Evolutionary conservation across 2,113 vertebrate species (phyloP).

Genomic region (Poeciliopsis retropinna): DNA sequence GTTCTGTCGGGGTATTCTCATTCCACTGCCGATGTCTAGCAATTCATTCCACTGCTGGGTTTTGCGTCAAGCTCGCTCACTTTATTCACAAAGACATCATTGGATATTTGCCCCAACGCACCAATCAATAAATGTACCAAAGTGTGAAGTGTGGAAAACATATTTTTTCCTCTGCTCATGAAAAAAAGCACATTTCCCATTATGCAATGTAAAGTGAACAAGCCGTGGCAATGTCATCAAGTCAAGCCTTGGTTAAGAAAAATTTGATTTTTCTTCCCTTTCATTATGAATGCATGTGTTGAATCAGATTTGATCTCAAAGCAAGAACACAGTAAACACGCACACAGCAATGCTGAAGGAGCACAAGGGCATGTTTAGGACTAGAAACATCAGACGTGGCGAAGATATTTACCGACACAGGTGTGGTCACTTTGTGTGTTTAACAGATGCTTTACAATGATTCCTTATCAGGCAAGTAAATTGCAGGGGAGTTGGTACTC

Average conservation of each 20-base stretch:
- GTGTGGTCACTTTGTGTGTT: constrained; percentile 50
- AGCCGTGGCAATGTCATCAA: constrained; percentile 2
- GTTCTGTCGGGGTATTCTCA: neutral
- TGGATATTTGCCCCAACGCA: neutral
- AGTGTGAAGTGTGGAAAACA: constrained; percentile 4
- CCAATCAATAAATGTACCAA: neutral
- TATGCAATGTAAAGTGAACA: constrained; percentile 10
- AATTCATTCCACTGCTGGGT: neutral
- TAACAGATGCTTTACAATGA: constrained; percentile 66
- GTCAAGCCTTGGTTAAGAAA: neutral
- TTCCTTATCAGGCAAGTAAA: constrained; percentile 62
- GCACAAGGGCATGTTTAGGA: neutral
- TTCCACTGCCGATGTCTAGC: neutral
- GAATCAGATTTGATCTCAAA: constrained; percentile 4
- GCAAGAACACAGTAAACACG: neutral
- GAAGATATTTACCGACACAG: constrained; percentile 29
- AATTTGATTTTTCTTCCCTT: neutral
- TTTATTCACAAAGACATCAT: neutral
- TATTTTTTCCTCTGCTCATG: neutral
- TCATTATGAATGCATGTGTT: constrained; percentile 3
- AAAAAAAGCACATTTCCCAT: neutral
- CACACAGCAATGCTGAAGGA: neutral
- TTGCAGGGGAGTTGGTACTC: constrained; percentile 46
- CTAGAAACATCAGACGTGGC: constrained; percentile 9
- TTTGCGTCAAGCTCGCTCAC: neutral